Evolutionary conservation across 1,140 invertebrate species (phyloP).

Genomic region (Papilio xuthus): DNA sequence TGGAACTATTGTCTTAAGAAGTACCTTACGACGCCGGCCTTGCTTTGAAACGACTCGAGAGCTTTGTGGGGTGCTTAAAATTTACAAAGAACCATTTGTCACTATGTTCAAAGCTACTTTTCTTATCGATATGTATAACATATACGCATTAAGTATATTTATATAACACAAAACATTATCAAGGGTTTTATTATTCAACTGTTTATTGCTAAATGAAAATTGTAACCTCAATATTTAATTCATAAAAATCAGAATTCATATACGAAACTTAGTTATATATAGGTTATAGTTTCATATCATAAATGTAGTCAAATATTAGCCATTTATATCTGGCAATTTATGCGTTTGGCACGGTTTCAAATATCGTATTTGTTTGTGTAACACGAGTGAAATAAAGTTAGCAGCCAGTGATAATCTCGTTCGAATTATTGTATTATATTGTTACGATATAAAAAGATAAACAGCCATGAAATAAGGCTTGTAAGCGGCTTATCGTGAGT

Average conservation of each 20-base stretch:
- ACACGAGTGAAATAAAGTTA: neutral
- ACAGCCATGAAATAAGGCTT: slow-evolving; percentile 48
- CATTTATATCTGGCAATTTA: slow-evolving; percentile 7
- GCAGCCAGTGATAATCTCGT: slow-evolving; percentile 8
- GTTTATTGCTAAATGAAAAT: too few relatives aligned
- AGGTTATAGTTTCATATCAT: neutral
- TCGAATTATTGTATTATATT: slow-evolving; percentile 26
- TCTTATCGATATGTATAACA: neutral
- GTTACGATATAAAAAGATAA: slow-evolving; percentile 44
- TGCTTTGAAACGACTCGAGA: slow-evolving; percentile 37
- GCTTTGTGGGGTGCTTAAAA: slow-evolving; percentile 26
- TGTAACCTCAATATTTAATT: too few relatives aligned
- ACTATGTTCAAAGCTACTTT: neutral
- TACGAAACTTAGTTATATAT: neutral
- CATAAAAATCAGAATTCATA: neutral
- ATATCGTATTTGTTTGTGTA: slow-evolving; percentile 14
- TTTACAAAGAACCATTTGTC: slow-evolving; percentile 29
- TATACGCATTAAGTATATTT: too few relatives aligned
- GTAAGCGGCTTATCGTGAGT: slow-evolving; percentile 62
- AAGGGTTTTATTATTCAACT: too few relatives aligned
- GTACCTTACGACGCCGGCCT: slow-evolving; percentile 47
- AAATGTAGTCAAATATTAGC: neutral
- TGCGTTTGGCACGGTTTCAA: slow-evolving; percentile 10
- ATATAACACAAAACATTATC: too few relatives aligned
- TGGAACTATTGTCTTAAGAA: slow-evolving; percentile 50